Base-by-base conservation (phyloP, 2,888 invertebrate genomes). In the Lochmaea capreae region DNA sequence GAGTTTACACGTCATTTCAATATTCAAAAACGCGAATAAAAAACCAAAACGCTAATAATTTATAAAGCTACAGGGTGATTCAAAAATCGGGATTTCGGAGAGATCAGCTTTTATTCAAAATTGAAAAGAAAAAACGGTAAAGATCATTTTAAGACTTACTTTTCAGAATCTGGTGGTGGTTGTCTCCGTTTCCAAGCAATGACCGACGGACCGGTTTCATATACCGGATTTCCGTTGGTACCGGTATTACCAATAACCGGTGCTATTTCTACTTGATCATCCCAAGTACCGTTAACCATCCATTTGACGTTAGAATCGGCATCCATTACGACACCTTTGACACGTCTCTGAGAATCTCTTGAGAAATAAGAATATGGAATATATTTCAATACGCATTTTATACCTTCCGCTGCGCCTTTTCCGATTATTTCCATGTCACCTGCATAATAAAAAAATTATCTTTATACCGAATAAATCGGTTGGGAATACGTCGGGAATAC, bases 281-380 rank as follows among this genome's bases (percentile, higher is more conserved):
- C 99, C 99, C 99, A 99, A 76, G 96, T 95, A 52, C 99, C 93
- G 79, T 92, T 93, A 74, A 93, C 88, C 81, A 93, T 91, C 91
- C 92, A 93, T 91, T 90, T 87, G 58, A 93, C 95, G 87, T 93
- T 93, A 77, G 93, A 92, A 57, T 89, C 88, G 0, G 90, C 89
- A 85, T 94, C 92, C 90, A 93, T 92, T 59, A 95, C 92, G 74
- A 93, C 92, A 26, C 95, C 95, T 81, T 94, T 93, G 73, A 97
- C 97, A 87, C 96, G 93, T 74, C 98, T 89, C 85, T 99, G 99
- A 79, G 94, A 93, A 86, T 99, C 99, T 83, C 97, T 92, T 78
- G 97, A 96, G 89, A 99, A 99, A 89, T 99, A 99, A 77, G 98
- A 97, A 88, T 99, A 99, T 26, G 99, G 97, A 85, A 96, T 93